A percentile compares a stretch with the other conserved stretches of the same genome.
Conservation (phyloP, 2,888 invertebrate species). For the Amphipoea oculea region DNA sequence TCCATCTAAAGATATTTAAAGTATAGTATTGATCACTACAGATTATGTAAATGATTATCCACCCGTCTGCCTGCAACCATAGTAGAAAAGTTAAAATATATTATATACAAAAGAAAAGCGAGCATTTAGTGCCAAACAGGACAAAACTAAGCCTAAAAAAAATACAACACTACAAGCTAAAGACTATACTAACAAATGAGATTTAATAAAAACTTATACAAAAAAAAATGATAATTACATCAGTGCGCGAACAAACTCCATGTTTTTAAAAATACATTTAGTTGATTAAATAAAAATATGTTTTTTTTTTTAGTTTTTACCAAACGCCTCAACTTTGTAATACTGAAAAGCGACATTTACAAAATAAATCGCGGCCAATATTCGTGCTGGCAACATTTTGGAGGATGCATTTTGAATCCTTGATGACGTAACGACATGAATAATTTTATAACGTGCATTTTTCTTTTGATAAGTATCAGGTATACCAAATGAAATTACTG, state of each 20-base stretch:
- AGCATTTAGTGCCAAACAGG: slow-evolving; percentile 57
- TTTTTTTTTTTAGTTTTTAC: slow-evolving; percentile 49
- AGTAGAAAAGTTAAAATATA: slow-evolving; percentile 11
- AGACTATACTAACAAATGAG: slow-evolving; percentile 70
- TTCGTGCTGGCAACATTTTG: slow-evolving; percentile 42
- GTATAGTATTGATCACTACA: background rate
- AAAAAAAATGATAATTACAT: slow-evolving; percentile 46
- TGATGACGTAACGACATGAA: background rate
- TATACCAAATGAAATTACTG: background rate
- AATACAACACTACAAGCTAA: slow-evolving; percentile 68
- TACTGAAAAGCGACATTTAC: slow-evolving; percentile 78
- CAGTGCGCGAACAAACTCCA: slow-evolving; percentile 42
- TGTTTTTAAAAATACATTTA: slow-evolving; percentile 31
- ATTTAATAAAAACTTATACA: slow-evolving; percentile 62
- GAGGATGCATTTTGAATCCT: slow-evolving; percentile 6
- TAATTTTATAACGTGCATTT: background rate
- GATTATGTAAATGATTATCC: background rate
- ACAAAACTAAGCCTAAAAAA: slow-evolving; percentile 63
- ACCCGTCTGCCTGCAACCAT: background rate
- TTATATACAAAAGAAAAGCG: slow-evolving; percentile 42
- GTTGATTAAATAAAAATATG: slow-evolving; percentile 36
- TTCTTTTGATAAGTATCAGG: background rate
- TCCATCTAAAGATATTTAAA: background rate
- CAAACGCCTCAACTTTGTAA: slow-evolving; percentile 82
- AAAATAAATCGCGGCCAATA: slow-evolving; percentile 57